Base-by-base conservation (phyloP, 2,797 vertebrate species). In the Rhinichthys osculus region DNA sequence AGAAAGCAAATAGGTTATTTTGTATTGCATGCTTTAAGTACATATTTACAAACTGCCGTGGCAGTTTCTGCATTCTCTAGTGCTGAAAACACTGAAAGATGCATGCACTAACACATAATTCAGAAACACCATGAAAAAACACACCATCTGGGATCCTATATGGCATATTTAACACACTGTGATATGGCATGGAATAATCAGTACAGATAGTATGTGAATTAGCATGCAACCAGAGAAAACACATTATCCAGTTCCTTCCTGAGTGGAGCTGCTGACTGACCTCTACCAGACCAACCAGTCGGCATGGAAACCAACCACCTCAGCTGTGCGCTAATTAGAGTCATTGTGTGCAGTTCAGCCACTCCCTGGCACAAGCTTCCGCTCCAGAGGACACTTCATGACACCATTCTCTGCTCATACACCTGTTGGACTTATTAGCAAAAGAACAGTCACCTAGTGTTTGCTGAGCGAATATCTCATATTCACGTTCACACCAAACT, bases 281-380 rank as follows among this genome's bases (percentile, higher is more conserved):
- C 72, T 69, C 52, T 79, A 70, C 83, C 82, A 89, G 86, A 79
- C 64, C 47, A 81, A 73, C 78, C 44, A 52, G 89, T 94, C 92
- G 93, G 90, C 92, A 94, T 93, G 92, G 93, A 92, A 93, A 95
- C 91, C 57, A 73, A 69, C 30, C 79, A 85, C 78, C 73, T 89
- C 85, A 80, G 47, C 90, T 90, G 91, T 91, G 91, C 86, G 87
- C 90, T 92, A 94, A 95, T 94, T 92, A 93, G 87, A 71, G 86
- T 84, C 83, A 92, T 91, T 92, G 90, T 94, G 87, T 90, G 78
- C 67, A 84, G 80, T 83, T 81, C 81, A 89, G 84, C 47, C 47
- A 78, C 57, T 78, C 82, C 83, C 86, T 88, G 62, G 88, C 88
- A 85, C 83, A 85, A 84, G 64, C 57, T 72, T 54, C 52, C 67